Conservation (phyloP, 2,797 vertebrate genomes). For the Spinus olivaceus region DNA sequence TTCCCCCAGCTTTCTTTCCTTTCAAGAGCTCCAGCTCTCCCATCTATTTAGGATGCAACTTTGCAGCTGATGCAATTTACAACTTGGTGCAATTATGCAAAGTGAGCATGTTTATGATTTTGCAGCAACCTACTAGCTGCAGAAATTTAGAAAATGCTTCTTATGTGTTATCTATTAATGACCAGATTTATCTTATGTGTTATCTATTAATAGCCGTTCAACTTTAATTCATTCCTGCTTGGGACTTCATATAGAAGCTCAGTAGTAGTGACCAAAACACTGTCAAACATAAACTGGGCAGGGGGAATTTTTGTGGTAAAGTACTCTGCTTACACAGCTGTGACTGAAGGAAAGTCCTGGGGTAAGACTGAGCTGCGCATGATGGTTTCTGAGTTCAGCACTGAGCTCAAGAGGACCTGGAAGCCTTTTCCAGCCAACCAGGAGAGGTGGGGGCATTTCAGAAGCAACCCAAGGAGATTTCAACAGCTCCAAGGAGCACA, state of each 20-base stretch:
- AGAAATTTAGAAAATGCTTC: not conserved
- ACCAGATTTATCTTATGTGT: not conserved
- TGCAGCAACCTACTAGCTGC: not conserved
- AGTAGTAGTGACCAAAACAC: not conserved
- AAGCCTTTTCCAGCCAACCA: not conserved
- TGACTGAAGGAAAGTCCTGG: not conserved
- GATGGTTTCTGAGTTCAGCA: accelerated
- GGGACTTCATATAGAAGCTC: not conserved
- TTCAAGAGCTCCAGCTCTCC: not conserved
- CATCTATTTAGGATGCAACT: not conserved
- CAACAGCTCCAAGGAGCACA: not conserved
- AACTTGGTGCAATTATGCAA: not conserved
- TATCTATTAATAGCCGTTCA: not conserved
- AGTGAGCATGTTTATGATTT: not conserved
- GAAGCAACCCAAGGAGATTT: not conserved
- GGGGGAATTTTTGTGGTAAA: not conserved
- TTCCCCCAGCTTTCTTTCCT: not conserved
- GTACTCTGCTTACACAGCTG: accelerated
- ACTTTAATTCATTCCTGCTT: not conserved
- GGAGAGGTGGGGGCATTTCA: accelerated
- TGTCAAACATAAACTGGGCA: not conserved
- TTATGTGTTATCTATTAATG: not conserved
- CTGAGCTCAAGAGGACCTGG: not conserved
- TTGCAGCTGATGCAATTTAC: not conserved
- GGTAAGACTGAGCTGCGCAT: not conserved